Conservation (phyloP, 1,140 invertebrate species). For the Papilio machaon region DNA sequence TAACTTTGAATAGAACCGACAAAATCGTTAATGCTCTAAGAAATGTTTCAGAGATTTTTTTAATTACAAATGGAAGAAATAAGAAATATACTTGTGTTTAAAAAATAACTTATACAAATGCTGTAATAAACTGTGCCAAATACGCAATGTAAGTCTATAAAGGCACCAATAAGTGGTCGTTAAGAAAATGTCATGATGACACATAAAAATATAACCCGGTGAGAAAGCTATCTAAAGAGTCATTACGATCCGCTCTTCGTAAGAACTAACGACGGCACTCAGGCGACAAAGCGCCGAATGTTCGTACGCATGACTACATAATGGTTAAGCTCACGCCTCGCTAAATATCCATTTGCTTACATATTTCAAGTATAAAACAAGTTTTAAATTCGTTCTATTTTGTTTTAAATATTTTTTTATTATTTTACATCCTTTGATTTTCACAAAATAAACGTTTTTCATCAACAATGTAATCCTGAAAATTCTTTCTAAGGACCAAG, state of each 20-base stretch:
- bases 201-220: not conserved
- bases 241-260: not conserved
- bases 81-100: not conserved
- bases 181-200: not conserved
- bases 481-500: slow-evolving; percentile 11
- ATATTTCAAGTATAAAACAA: not conserved
- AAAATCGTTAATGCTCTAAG: no score
- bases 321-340: not conserved
- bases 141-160: not conserved
- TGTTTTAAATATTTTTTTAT: not conserved
- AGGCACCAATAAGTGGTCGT: not conserved
- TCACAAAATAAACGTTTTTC: not conserved
- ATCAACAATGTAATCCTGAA: not conserved
- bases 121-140: not conserved
- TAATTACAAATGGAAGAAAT: no score
- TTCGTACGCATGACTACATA: not conserved
- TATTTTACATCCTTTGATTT: not conserved
- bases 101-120: not conserved
- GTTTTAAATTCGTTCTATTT: not conserved
- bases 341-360: not conserved
- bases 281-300: not conserved
- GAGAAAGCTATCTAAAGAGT: not conserved
- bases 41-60: no score
- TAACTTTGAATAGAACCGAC: not conserved
- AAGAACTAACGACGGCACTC: not conserved